Evolutionary conservation across 2,888 invertebrate species (phyloP), one percentile per base, ranked within the genome.

Genomic region (Eudasyphora cyanicolor): DNA sequence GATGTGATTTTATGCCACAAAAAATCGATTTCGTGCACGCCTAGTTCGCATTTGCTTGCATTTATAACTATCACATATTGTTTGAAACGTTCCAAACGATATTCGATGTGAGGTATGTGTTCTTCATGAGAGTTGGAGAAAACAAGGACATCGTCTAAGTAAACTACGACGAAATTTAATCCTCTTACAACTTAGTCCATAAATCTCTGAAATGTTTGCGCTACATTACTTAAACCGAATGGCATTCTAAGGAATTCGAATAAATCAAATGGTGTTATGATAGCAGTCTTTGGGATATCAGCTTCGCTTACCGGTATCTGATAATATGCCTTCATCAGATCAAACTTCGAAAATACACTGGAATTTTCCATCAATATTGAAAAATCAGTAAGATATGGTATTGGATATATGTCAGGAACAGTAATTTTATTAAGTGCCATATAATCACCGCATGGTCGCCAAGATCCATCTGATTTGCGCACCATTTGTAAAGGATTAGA

Each of bases 271-370:
- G 64, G 29, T 5, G 60, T 60, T n/a, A 12, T 29, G 19, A 67
- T 42, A 0, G 67, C 67, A 21, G 42, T 67, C 21, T 67, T 64
- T 64, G 64, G 12, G 38, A 64, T 38, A 21, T 64, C 38, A 17
- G 35, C 64, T 38, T 38, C 64, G 2, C 17, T 19, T 19, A 64
- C n/a, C n/a, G n/a, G n/a, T n/a, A n/a, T n/a, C n/a, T n/a, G n/a
- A n/a, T n/a, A n/a, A n/a, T n/a, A n/a, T 32, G 89, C 90, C 17
- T 79, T 76, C 6, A 71, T 71, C 21, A 90, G 79, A 84, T 89
- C 87, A 29, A 82, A 38, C 12, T 62, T 49, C 12, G 76, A 57
- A 57, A 81, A 76, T 24, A 81, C 54, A 2, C 38, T 77, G 12
- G 42, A 54, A 14, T 67, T 73, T 42, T n/a, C 51, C 24, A 82